Evolutionary conservation across 2,113 vertebrate species (phyloP), one percentile per base, ranked within the genome.

Genomic region (Columbina picui): DNA sequence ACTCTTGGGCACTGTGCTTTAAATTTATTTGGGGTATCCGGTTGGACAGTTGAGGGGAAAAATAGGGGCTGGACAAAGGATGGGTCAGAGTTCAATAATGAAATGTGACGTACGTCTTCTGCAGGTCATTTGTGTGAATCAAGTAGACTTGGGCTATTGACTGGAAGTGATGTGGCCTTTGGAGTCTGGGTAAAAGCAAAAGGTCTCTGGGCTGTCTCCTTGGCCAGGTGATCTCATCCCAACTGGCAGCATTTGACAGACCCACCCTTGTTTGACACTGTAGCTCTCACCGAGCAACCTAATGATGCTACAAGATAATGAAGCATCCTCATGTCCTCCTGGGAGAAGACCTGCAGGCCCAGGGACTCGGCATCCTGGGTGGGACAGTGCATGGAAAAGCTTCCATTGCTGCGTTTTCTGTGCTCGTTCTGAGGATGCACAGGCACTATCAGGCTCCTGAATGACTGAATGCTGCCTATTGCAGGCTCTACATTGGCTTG

Each of bases 171-270:
- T n/a, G 45, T 30, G 41, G 63, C 68, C 71, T 96, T 93, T 96
- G 82, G 70, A 90, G 59, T 77, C 70, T 69, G 74, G 87, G 90
- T 93, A 9, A 56, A 96, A 91, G 71, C 75, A 83, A 91, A 95
- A 70, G 71, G 78, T 94, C 49, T 84, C 86, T 63, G 65, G 49
- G 56, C 73, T 92, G 52, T 39, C 39, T 92, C 65, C 34, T 13
- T 43, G 43, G 73, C 80, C 91, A 70, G 68, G 87, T 93, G 89
- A 93, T 87, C 69, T 95, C 91, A 96, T 89, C 89, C n/a, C 67
- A 83, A 4, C 67, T 83, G 87, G 87, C 81, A 85, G 80, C 59
- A 23, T 93, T 93, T 87, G 89, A 89, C 61, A 91, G 87, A 55
- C 59, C 41, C 84, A 87, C 84, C 89, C 77, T 71, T 75, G 57